phyloP scores from a whole-genome alignment of 2,113 vertebrate genomes.

The Hyperoodon ampullatus region DNA sequence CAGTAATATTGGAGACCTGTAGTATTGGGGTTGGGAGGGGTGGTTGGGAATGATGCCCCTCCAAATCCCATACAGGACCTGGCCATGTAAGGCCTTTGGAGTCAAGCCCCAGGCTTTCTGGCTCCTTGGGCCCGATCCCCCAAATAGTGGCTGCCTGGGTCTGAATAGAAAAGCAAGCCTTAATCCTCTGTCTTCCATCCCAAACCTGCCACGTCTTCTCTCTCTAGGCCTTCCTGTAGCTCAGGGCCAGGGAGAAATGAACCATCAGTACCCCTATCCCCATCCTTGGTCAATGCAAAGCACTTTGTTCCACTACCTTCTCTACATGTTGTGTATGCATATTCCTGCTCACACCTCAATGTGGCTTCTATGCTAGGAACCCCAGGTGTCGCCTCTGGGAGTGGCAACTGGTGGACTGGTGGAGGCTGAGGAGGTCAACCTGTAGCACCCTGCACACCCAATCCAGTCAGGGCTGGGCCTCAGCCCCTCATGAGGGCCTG shows the following conservation, averaged over 20 bases:
- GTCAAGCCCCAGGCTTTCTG: not conserved
- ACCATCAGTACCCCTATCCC: not conserved
- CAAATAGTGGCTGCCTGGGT: not conserved
- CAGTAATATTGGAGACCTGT: not conserved
- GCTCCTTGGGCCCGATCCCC: not conserved
- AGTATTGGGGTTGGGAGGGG: not conserved
- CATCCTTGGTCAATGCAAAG: not conserved
- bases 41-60: not conserved
- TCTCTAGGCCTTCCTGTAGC: not conserved
- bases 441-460: not conserved
- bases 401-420: not conserved
- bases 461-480: not conserved
- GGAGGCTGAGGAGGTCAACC: not conserved
- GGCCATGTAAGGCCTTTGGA: not conserved
- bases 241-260: not conserved
- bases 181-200: not conserved
- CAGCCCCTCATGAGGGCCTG: not conserved
- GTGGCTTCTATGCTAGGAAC: not conserved
- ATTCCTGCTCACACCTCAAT: not conserved
- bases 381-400: not conserved
- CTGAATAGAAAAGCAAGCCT: not conserved
- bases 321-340: not conserved
- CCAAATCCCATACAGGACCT: not conserved
- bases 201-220: not conserved
- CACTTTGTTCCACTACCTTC: not conserved